phyloP scores from a whole-genome alignment of 1,140 invertebrate species.

The Elymnias hypermnestra region DNA sequence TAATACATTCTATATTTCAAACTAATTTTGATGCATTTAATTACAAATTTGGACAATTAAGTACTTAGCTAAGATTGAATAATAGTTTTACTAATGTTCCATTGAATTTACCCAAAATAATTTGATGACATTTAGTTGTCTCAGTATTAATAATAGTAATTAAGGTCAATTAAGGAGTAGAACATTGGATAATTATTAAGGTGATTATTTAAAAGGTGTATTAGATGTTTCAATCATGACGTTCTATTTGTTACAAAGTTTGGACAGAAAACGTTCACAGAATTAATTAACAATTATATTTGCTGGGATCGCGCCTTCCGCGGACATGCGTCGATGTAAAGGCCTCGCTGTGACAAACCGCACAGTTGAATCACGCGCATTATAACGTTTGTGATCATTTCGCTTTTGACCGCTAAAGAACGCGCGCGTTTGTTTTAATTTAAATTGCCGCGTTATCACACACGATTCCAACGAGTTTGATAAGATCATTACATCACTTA shows the following conservation, averaged over 20 bases:
- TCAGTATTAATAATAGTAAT: no score
- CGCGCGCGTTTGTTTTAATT: slow-evolving; percentile 55
- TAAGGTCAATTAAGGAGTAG: no score
- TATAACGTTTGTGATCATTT: slow-evolving; percentile 45
- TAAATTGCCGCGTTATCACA: slow-evolving; percentile 48
- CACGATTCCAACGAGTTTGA: slow-evolving; percentile 57
- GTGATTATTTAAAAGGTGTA: no score
- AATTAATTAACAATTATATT: slow-evolving; percentile 52
- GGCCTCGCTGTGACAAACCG: slow-evolving; percentile 24
- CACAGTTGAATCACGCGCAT: slow-evolving; percentile 36
- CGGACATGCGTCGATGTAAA: slow-evolving; percentile 1
- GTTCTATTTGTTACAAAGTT: slow-evolving; percentile 37
- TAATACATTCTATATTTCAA: no score
- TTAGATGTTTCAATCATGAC: no score
- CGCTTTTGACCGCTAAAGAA: slow-evolving; percentile 46
- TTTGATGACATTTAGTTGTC: no score
- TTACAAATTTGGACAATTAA: no score
- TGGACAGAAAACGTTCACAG: slow-evolving; percentile 44
- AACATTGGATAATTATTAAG: no score
- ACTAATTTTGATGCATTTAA: no score
- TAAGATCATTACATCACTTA: slow-evolving; percentile 69
- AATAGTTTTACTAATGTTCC: no score
- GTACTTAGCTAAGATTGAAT: no score
- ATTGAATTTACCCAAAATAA: no score
- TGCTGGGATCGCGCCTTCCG: slow-evolving; percentile 14